Evolutionary conservation across 2,797 vertebrate species (phyloP).

Genomic region (Siniperca obscura): DNA sequence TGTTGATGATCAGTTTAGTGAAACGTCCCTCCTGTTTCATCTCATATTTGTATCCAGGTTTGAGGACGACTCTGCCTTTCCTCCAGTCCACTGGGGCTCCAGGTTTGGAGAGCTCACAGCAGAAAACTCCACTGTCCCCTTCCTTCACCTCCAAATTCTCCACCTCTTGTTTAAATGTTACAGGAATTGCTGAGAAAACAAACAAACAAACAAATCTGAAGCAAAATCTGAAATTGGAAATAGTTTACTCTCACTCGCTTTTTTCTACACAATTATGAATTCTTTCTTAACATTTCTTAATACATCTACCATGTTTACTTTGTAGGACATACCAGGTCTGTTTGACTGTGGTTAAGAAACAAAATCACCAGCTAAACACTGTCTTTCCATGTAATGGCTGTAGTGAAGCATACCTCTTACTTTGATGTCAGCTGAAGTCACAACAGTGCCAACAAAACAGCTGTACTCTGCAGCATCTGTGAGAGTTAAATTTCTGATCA

Average conservation of each 20-base stretch:
- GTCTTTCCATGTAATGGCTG: not conserved
- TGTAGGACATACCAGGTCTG: not conserved
- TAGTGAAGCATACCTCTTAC: conserved; percentile 78
- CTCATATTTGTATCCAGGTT: conserved; percentile 90
- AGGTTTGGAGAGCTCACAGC: conserved; percentile 88
- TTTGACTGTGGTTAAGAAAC: not conserved
- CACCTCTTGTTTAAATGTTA: conserved; percentile 88
- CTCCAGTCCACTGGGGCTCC: conserved; percentile 88
- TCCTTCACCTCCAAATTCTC: conserved; percentile 87
- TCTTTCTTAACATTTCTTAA: not conserved
- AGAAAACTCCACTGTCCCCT: conserved; percentile 82
- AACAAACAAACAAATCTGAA: conserved; percentile 12
- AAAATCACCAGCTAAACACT: not conserved
- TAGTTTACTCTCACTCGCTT: not conserved
- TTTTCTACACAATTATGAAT: not conserved
- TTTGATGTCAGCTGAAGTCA: conserved; percentile 82
- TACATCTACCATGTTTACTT: not conserved
- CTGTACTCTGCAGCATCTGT: conserved; percentile 81
- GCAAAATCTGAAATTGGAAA: not conserved
- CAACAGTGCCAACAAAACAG: conserved; percentile 77
- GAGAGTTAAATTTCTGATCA: conserved; percentile 81
- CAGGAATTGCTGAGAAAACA: conserved; percentile 83
- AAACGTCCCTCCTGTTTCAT: conserved; percentile 84
- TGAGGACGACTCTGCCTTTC: conserved; percentile 89
- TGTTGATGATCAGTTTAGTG: conserved; percentile 85